These are phyloP conservation scores for Parnassius mnemosyne DNA, from an alignment of 2,888 invertebrate species.

Conservation along the genomic window DNA sequence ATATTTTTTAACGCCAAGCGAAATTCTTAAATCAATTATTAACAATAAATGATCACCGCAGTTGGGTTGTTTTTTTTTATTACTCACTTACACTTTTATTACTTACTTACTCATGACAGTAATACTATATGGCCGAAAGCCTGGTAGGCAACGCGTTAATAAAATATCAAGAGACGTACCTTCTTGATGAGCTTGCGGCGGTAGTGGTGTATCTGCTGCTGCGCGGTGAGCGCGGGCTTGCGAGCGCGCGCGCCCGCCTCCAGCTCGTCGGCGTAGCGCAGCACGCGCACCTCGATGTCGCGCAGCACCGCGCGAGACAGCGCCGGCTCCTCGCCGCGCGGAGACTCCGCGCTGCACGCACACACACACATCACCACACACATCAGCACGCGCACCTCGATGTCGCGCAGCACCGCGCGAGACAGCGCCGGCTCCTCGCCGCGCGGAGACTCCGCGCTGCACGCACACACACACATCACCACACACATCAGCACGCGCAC, in stretches of 20 bases:
- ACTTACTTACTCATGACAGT: too few species aligned
- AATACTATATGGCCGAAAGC: too few species aligned
- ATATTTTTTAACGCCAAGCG: too few species aligned
- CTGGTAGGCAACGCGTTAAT: too few species aligned
- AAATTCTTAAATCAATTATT: too few species aligned
- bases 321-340: conserved; percentile 50
- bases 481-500: conserved; percentile 95
- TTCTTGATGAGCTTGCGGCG: conserved; percentile 92
- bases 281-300: conserved; percentile 96
- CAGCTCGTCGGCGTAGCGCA: conserved; percentile 97
- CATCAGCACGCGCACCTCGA: conserved; percentile 79
- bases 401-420: conserved; percentile 90
- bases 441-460: conserved; percentile 20
- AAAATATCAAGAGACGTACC: conserved; percentile 75
- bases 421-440: conserved; percentile 76
- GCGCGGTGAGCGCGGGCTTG: conserved; percentile 86
- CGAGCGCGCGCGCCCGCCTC: conserved; percentile 90
- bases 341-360: conserved; percentile 12
- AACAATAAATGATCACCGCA: too few species aligned
- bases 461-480: not conserved
- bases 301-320: conserved; percentile 88
- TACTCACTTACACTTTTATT: too few species aligned
- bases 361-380: not conserved
- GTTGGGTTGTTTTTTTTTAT: too few species aligned
- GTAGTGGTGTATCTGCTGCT: conserved; percentile 94